Evolutionary conservation across 92 coral and sea anemone species (phyloP), one percentile per base, ranked within the genome.

Genomic region (Pocillopora meandrina): DNA sequence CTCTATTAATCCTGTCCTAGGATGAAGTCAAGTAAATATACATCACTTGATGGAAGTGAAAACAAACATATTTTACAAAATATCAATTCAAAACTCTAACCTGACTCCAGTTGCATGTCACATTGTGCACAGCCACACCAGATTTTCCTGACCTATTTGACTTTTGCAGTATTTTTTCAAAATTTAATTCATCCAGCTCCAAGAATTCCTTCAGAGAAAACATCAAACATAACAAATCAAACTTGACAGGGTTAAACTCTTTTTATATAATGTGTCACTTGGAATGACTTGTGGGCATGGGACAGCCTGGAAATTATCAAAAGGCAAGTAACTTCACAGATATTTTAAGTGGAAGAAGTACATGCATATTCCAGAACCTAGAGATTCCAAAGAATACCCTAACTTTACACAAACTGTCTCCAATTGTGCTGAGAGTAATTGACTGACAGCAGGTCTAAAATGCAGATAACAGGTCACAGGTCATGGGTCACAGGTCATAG

Each of bases 91-190:
- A 10, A 31, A 19, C 5, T 31, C 72, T 19, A 35, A 90, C 94
- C 94, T 86, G 84, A 80, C 87, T 84, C 97, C 97, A 93, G 9
- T 82, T 78, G 82, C 74, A 58, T 23, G 79, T 71, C 35, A 85
- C 75, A 65, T 80, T 74, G 60, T 86, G 74, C 7, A 83, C 95
- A 63, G 61, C 21, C 59, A 91, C 80, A 61, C 93, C 79, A 35
- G 77, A 52, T 26, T 87, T 83, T 35, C 91, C 92, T 63, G 78
- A 19, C 86, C 15, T 86, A 75, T 84, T 86, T 84, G 56, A 57
- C 68, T 62, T 67, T 68, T 62, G 88, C 19, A 12, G 67, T 52
- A 90, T 83, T 58, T 85, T 84, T 34, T 90, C 88, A 56, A 87
- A 87, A 52, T 65, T 77, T 65, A 92, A 79, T 65, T 93, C 95